A percentile compares a stretch with the other conserved stretches of the same genome.
phyloP scores from a whole-genome alignment of 2,113 vertebrate species.

The Odontesthes bonariensis region DNA sequence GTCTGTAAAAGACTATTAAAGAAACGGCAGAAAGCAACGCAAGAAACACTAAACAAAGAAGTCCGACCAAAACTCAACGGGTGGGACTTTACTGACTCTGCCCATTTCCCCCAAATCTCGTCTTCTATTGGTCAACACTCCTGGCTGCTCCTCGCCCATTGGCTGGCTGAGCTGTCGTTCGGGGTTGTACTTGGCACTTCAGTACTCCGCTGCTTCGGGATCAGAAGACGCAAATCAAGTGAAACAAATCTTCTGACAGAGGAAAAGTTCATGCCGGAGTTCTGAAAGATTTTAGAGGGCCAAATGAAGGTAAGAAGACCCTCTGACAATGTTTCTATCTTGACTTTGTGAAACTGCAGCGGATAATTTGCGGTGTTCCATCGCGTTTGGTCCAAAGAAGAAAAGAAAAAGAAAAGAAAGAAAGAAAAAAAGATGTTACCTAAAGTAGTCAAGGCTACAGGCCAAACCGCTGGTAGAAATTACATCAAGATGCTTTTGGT shows the following conservation, averaged over 20 bases:
- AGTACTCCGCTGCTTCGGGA: conserved; percentile 65
- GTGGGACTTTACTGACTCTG: conserved; percentile 26
- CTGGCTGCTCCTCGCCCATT: conserved; percentile 46
- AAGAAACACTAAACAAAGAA: conserved; percentile 77
- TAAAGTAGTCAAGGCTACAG: conserved; percentile 17
- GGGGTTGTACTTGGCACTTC: background rate
- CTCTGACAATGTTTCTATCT: background rate
- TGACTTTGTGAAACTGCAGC: too few species aligned
- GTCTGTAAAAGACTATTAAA: background rate
- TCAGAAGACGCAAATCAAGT: conserved; percentile 70
- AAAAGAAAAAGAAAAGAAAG: background rate
- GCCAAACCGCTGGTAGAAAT: conserved; percentile 16
- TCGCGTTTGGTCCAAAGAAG: conserved; percentile 17
- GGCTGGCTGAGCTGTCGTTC: conserved; percentile 52
- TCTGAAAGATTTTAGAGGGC: conserved; percentile 55
- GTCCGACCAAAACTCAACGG: conserved; percentile 51
- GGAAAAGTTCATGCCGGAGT: conserved; percentile 78
- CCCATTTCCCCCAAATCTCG: conserved; percentile 13
- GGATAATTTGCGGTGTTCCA: background rate
- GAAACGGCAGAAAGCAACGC: conserved; percentile 16
- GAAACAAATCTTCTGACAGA: conserved; percentile 67
- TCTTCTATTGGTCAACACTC: conserved; percentile 61
- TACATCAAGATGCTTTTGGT: background rate
- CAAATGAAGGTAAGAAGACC: conserved; percentile 76
- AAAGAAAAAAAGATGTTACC: conserved; percentile 9